A percentile compares a stretch with the other conserved stretches of the same genome.
These are phyloP conservation scores for Philaethria dido DNA, from an alignment of 2,888 invertebrate species.

Conservation along the genomic window DNA sequence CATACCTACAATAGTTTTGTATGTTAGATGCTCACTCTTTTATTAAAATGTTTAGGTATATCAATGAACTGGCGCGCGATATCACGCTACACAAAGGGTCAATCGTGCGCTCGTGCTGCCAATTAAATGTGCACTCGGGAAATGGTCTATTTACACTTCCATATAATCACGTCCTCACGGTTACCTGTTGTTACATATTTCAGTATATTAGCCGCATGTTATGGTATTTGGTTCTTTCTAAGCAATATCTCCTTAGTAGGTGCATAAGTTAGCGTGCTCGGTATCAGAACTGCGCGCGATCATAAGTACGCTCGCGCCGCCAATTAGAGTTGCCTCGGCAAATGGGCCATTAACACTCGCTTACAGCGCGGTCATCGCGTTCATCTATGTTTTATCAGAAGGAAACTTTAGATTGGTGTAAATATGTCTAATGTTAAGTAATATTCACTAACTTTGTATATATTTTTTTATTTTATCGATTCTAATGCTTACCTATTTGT, in stretches of 20 bases:
- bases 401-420: constrained; percentile 36
- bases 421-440: constrained; percentile 37
- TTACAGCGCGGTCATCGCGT: constrained; percentile 41
- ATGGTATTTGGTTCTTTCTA: constrained; percentile 1
- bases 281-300: constrained; percentile 33
- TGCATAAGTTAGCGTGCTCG: constrained; percentile 32
- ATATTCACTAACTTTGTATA: constrained; percentile 29
- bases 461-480: not conserved
- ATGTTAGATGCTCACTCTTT: not conserved
- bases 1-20: too few species aligned
- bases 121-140: constrained; percentile 38
- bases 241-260: constrained; percentile 2
- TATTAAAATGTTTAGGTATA: constrained; percentile 7
- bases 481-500: not conserved
- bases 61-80: not conserved
- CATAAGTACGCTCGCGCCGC: constrained; percentile 41
- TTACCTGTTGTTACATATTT: constrained; percentile 20
- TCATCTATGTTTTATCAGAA: constrained; percentile 38
- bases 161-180: constrained; percentile 15
- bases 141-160: constrained; percentile 34
- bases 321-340: constrained; percentile 51
- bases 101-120: constrained; percentile 41
- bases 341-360: constrained; percentile 80
- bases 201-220: not conserved
- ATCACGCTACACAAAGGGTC: constrained; percentile 11